Evolutionary conservation across 2,113 vertebrate species (phyloP), one percentile per base, ranked within the genome.

Genomic region (Macquaria australasica): DNA sequence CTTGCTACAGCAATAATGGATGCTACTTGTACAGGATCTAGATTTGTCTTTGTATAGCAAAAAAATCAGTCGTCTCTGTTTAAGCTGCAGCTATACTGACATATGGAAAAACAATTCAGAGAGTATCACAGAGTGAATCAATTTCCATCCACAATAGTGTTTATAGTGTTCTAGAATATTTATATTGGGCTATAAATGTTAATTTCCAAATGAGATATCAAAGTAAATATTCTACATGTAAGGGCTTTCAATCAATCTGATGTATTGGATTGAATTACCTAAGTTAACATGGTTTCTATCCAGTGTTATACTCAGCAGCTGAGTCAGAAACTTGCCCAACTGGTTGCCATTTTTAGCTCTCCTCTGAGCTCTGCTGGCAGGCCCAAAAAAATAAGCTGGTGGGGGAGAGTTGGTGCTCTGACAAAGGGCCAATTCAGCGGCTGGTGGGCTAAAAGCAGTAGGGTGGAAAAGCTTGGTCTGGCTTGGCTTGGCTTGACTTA

Each of bases 401-500:
- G 16, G 37, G 21, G 48, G 41, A 37, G 48, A 66, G 68, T 60
- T 7, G 56, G 53, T 10, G 53, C 39, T 51, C 45, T 45, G 68
- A 81, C 45, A 70, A 45, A 79, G 62, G 58, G 45, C 37, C 37
- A 58, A 72, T 15, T 63, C 74, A 56, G 50, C 31, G 28, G 53
- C 68, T 70, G 77, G 60, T 87, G 82, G 60, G 55, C 28, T 77
- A 43, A 73, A 63, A 51, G 79, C 84, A 71, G 82, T 4, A 3
- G 63, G 8, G 73, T 51, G 50, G 79, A 88, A 83, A 81, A 34
- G 73, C 5, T 23, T 6, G 25, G 83, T 59, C 69, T 55, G 79
- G 59, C 73, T 77, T 48, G 69, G 71, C 58, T 75, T 51, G 60
- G 73, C 75, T 81, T 69, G 79, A 83, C 67, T 75, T 70, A 78